These are phyloP conservation scores for Geodia barretti DNA, from an alignment of 37 sponge, comb jelly and placozoan species.

Conservation along the genomic window DNA sequence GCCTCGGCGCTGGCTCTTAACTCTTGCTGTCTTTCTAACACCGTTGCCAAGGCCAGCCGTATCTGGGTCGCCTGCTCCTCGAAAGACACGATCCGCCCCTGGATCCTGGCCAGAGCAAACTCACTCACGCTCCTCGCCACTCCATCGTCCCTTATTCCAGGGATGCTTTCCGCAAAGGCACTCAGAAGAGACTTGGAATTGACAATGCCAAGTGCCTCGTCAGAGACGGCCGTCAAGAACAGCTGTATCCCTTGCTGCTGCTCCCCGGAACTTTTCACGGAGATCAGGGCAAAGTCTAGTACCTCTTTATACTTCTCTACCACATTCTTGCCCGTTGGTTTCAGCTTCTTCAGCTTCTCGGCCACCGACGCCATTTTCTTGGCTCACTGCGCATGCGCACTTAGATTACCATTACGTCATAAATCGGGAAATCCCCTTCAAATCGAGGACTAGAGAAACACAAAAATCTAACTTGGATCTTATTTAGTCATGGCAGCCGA, in stretches of 20 bases:
- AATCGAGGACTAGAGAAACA: not conserved
- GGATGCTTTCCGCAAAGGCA: slow-evolving; percentile 37
- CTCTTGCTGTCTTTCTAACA: slow-evolving; percentile 78
- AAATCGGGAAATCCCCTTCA: not conserved
- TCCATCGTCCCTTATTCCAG: slow-evolving; percentile 19
- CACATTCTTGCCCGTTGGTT: slow-evolving; percentile 41
- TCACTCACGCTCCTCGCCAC: slow-evolving; percentile 65
- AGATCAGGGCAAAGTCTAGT: slow-evolving; percentile 19
- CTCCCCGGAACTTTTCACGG: not conserved
- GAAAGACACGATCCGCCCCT: slow-evolving; percentile 67
- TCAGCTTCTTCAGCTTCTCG: slow-evolving; percentile 31
- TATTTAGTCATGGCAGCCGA: slow-evolving; percentile 14
- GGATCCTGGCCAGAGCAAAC: slow-evolving; percentile 51
- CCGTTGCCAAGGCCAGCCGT: slow-evolving; percentile 61
- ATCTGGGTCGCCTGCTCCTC: slow-evolving; percentile 84
- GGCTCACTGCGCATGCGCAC: not conserved
- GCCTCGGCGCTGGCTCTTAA: slow-evolving; percentile 77
- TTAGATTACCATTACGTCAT: not conserved
- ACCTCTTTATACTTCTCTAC: slow-evolving; percentile 70
- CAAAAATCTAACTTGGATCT: not conserved
- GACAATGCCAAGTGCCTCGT: slow-evolving; percentile 61
- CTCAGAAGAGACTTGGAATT: slow-evolving; percentile 57
- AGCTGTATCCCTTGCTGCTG: slow-evolving; percentile 41
- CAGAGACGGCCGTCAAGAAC: slow-evolving; percentile 39
- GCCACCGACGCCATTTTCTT: slow-evolving; percentile 37